Percentiles rank a stretch among this genome's conserved stretches.
Conservation (phyloP, 2,797 vertebrate species). For the Chloroceryle amazona region DNA sequence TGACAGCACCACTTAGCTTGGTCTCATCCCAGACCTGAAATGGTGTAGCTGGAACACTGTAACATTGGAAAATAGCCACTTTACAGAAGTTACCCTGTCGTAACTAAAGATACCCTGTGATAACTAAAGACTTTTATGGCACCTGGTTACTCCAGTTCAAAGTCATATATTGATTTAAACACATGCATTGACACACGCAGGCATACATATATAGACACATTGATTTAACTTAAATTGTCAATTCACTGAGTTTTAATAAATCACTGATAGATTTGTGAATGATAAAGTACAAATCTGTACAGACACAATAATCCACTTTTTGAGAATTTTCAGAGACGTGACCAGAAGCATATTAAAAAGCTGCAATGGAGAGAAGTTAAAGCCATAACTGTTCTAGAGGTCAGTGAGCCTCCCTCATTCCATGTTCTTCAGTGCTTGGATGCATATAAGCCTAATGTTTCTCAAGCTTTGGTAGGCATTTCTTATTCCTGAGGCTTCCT, state of each 20-base stretch:
- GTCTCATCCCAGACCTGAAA: neutral
- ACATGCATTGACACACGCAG: neutral
- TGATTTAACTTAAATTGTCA: slow-evolving; percentile 4
- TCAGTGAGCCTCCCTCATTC: neutral
- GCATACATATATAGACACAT: neutral
- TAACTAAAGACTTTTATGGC: neutral
- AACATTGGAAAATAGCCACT: neutral
- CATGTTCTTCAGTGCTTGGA: neutral
- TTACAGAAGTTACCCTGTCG: neutral
- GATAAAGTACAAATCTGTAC: neutral
- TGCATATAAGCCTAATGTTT: neutral
- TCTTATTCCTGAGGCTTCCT: neutral
- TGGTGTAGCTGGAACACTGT: neutral
- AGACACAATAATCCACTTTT: neutral
- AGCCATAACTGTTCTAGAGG: neutral
- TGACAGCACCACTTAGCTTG: no score
- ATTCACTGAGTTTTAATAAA: neutral
- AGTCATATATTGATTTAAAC: neutral
- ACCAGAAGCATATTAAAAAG: neutral
- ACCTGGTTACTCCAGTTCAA: neutral
- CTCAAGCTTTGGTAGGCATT: neutral
- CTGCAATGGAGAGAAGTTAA: neutral
- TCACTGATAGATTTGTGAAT: neutral
- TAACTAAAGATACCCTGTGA: neutral
- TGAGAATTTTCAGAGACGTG: neutral